A percentile compares a stretch with the other conserved stretches of the same genome.
Evolutionary conservation across 2,113 vertebrate genomes (phyloP).

Genomic region (Tauraco erythrolophus): DNA sequence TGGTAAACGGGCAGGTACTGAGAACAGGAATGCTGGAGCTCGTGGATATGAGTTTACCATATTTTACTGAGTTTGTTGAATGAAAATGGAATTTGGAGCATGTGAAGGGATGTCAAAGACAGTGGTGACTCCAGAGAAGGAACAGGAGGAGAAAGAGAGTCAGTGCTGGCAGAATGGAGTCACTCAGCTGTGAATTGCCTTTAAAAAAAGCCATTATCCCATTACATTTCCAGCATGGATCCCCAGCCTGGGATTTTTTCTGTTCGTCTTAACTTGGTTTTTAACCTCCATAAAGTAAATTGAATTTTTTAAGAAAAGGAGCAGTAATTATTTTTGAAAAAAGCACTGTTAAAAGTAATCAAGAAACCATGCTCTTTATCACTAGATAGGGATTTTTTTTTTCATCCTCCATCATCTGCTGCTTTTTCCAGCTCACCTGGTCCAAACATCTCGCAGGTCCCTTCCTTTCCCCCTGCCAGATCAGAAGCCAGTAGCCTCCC

Average conservation of each 20-base stretch:
- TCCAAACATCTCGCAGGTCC: neutral
- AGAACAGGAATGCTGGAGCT: neutral
- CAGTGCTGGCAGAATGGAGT: neutral
- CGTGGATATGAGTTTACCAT: neutral
- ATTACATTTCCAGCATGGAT: slow-evolving; percentile 15
- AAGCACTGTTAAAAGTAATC: neutral
- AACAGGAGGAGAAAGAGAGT: neutral
- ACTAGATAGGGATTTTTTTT: neutral
- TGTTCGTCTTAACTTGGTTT: slow-evolving; percentile 12
- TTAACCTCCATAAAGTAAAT: slow-evolving; percentile 36
- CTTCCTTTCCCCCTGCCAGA: neutral
- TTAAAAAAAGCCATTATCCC: slow-evolving; percentile 27
- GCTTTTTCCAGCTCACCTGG: neutral
- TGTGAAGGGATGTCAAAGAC: neutral
- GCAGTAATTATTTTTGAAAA: slow-evolving; percentile 31
- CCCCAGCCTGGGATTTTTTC: slow-evolving; percentile 36
- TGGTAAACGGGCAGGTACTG: neutral
- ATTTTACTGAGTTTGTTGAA: neutral
- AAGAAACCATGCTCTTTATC: neutral
- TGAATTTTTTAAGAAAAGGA: slow-evolving; percentile 23
- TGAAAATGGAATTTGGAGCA: neutral
- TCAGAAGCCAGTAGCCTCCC: neutral
- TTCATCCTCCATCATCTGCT: neutral
- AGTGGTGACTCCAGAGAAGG: neutral
- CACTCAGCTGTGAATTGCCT: neutral